Base-by-base conservation (phyloP, 2,888 invertebrate genomes). In the Coleophora flavipennella region DNA sequence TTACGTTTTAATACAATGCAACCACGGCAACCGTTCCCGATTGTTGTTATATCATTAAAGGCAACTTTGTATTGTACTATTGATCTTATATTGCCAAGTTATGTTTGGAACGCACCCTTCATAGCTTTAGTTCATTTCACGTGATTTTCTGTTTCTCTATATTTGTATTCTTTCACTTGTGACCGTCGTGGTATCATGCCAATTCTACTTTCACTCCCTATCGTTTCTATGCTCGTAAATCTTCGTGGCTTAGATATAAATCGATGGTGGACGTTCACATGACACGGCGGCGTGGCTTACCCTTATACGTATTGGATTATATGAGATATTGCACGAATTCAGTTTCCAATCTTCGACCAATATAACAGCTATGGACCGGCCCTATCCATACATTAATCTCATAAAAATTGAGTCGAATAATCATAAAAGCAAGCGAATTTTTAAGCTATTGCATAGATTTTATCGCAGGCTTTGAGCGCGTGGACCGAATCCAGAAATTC, bases 191-290 rank as follows among this genome's bases (percentile, higher is more conserved):
- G 55, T 20, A 20, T 20, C 20, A 52, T 68, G 74, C 72, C 71
- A 73, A 72, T 55, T 58, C 50, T 42, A 66, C 72, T 75, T 73
- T 75, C 73, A 64, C 68, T 61, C 44, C 48, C 60, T 59, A 20
- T 29, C 35, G 12, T 35, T 36, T 35, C 46, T 42, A 46, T 46
- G 55, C 48, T 49, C 52, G 67, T 66, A 62, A 56, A 65, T 66
- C 50, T 59, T 43, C 44, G 46, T 36, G 40, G 45, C 48, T 45
- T 55, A 46, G 49, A 54, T 57, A 59, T 64, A 61, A 60, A 62
- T 66, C 60, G 59, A 57, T 51, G 53, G 49, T 46, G 55, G 46
- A 48, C 54, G 53, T 38, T 43, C 50, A 40, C 41, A 46, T 46
- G 29, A 11, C 29, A 29, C 4, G 29, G 29, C 29, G 29, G 29